Conservation (phyloP, 1,140 invertebrate species). For the Bombus sylvicola region DNA sequence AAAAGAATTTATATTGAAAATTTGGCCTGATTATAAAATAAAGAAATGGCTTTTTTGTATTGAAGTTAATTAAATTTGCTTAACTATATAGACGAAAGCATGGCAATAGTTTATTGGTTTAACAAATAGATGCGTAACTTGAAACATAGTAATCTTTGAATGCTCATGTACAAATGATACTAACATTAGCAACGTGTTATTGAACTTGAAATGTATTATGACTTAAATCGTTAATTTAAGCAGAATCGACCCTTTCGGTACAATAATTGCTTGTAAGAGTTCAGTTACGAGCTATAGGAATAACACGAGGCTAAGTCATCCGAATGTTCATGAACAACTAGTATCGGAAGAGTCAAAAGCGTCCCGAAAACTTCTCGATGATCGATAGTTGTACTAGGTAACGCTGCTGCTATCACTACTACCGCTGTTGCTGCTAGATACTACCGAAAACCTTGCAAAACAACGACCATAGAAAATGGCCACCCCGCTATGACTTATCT, state of each 20-base stretch:
- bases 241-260: constrained; percentile 9
- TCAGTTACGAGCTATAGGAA: background rate
- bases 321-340: background rate
- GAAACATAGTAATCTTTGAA: too few relatives aligned
- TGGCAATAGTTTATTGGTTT: too few relatives aligned
- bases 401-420: constrained; percentile 69
- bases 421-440: constrained; percentile 66
- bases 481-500: background rate
- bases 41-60: too few relatives aligned
- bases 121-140: too few relatives aligned
- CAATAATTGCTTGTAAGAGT: constrained; percentile 6
- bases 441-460: constrained; percentile 57
- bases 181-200: too few relatives aligned
- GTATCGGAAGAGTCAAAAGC: background rate
- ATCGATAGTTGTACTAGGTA: constrained; percentile 68
- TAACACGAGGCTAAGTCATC: background rate
- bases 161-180: too few relatives aligned
- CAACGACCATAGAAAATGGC: background rate
- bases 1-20: background rate
- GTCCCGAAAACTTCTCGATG: constrained; percentile 60
- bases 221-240: too few relatives aligned
- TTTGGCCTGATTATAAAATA: background rate
- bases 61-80: too few relatives aligned
- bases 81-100: too few relatives aligned
- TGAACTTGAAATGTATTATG: too few relatives aligned